phyloP scores from a whole-genome alignment of 2,797 vertebrate species.

The Dendrocincla tyrannina region DNA sequence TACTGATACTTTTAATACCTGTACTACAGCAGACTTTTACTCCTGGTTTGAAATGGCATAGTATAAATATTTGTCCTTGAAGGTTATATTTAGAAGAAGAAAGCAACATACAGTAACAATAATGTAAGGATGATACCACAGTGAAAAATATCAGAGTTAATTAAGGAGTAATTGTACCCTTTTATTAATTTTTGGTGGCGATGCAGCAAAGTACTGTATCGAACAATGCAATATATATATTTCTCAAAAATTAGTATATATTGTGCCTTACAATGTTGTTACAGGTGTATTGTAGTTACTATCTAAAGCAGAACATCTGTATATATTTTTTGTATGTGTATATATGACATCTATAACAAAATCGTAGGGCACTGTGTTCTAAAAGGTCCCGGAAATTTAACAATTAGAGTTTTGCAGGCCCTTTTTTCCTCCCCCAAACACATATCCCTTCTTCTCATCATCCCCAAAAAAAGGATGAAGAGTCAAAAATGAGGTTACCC shows the following conservation, averaged over 20 bases:
- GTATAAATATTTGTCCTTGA: neutral
- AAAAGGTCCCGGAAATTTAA: neutral
- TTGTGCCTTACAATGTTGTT: neutral
- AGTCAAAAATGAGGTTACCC: fast-evolving
- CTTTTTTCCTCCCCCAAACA: fast-evolving
- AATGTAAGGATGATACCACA: neutral
- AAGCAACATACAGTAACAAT: neutral
- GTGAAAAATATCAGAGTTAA: neutral
- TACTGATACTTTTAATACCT: neutral
- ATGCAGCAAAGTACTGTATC: neutral
- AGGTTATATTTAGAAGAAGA: neutral
- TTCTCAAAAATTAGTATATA: neutral
- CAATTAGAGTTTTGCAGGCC: neutral
- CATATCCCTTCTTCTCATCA: fast-evolving
- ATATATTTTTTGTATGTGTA: neutral
- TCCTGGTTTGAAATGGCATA: neutral
- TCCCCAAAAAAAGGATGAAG: fast-evolving
- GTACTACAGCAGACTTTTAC: neutral
- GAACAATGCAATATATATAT: neutral
- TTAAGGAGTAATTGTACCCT: neutral
- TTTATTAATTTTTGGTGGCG: neutral
- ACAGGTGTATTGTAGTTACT: neutral
- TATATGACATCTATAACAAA: neutral
- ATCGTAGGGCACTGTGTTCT: neutral
- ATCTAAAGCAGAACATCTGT: neutral